Percentiles rank a stretch among this genome's conserved stretches.
phyloP scores from a whole-genome alignment of 2,888 invertebrate species.

The Megamerina dolium region DNA sequence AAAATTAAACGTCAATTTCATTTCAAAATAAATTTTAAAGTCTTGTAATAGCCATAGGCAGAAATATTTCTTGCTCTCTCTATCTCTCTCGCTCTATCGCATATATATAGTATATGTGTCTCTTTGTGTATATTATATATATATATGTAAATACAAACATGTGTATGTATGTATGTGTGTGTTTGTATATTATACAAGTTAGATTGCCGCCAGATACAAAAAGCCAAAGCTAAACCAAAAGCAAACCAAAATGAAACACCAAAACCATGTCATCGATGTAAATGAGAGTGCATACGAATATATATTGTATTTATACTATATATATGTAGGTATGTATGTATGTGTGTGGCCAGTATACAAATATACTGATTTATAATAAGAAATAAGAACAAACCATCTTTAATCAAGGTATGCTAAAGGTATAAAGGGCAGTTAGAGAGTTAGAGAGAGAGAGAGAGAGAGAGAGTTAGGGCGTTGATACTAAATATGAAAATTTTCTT shows the following conservation, averaged over 20 bases:
- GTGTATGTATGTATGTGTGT: conserved; percentile 4
- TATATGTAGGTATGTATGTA: neutral
- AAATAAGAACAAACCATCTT: neutral
- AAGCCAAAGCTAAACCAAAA: no score
- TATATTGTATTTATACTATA: neutral
- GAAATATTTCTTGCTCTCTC: no score
- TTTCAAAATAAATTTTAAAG: conserved; percentile 9
- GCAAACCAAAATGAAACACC: no score
- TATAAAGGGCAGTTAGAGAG: neutral
- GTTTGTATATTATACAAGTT: conserved; percentile 6
- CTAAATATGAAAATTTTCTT: no score
- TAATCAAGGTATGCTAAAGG: neutral
- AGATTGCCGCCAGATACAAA: no score
- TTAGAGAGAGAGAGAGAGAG: neutral
- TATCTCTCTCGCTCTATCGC: no score
- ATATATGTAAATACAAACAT: neutral
- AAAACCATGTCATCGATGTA: no score
- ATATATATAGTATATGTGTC: no score
- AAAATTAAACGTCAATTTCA: conserved; percentile 5
- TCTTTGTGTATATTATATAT: conserved; percentile 1
- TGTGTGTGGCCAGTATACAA: neutral
- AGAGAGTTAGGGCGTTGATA: neutral
- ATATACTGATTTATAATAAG: no score
- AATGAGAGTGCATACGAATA: no score
- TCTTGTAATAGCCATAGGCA: conserved; percentile 6